Base-by-base conservation (phyloP, 2,888 invertebrate species). In the Leptura quadrifasciata region DNA sequence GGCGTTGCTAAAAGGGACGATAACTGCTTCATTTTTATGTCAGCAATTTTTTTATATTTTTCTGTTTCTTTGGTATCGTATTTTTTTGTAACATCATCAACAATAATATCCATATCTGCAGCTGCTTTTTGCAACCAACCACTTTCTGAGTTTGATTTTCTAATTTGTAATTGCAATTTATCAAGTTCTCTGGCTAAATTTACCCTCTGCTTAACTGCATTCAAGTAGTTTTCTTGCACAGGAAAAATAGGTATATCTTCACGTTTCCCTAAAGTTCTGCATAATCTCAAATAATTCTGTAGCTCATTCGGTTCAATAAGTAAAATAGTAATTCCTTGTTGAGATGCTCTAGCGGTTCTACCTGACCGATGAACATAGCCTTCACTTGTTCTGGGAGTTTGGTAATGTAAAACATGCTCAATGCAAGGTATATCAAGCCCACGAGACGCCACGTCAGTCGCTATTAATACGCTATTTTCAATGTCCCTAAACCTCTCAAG, bases 311-410 rank as follows among this genome's bases (percentile, higher is more conserved):
- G 96, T 85, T 97, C 97, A 90, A 98, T 95, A 83, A 99, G 91
- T 79, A 99, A 91, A 2, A 99, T 93, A 2, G 98, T 97, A 10
- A 98, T 93, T 0, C 99, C 99, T 85, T 96, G 94, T 76, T 94
- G 93, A 72, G 92, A 92, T 0, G 97, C 98, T 69, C 99, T 91
- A 0, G 99, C 99, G 0, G 99, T 99, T 72, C 99, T 92, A 0
- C 99, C 99, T 86, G 98, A 98, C 76, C 99, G 92, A 88, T 99
- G 99, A 0, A 99, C 95, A 88, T 99, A 99, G 87, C 95, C 95
- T 94, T 99, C 98, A 9, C 96, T 95, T 0, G 98, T 98, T 84
- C 95, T 93, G 0, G 98, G 98, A 52, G 98, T 97, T 81, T 92
- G 98, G 90, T 98, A 99, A 89, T 99, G 99, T 78, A 99, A 92